Base-by-base conservation (phyloP, 2,113 vertebrate species). In the Ptychochromis oligacanthus region DNA sequence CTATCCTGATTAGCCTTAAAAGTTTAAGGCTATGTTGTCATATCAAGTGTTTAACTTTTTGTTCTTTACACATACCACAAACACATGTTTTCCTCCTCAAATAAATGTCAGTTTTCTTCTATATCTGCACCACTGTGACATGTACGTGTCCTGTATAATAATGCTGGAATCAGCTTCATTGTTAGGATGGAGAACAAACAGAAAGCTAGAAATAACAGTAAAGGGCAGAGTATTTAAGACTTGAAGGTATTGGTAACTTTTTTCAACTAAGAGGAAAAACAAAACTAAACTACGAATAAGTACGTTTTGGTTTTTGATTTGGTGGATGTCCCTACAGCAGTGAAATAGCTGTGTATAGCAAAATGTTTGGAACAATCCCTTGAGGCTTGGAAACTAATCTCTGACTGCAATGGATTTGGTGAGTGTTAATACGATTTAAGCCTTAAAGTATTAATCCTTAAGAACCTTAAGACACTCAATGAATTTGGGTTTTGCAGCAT, bases 381-480 rank as follows among this genome's bases (percentile, higher is more conserved):
- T 13, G 28, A 79, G 84, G 84, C 81, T 86, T 77, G 84, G 86
- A 72, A 91, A 90, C 79, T 91, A 88, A 89, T 92, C 86, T 91
- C 75, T 81, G 72, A 88, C 84, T 89, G 91, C 77, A 79, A 81
- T 90, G 88, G 89, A 90, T 92, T 91, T 82, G 79, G 85, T 88
- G 65, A 57, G 77, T 83, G 77, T 81, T 91, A 93, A 94, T 84
- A 85, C 67, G 77, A 87, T 91, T 92, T 88, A 88, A 86, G 75
- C 84, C 86, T 83, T 80, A 80, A 90, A 90, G 86, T 91, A 77
- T 79, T 91, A 89, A 92, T 91, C 85, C 85, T 82, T 74, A 79
- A 83, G 81, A 92, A 88, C 81, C 86, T 89, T 82, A 80, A 89
- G 88, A 91, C 87, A 85, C 72, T 91, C 84, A 91, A 58, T 86